phyloP scores from a whole-genome alignment of 2,113 vertebrate genomes.

The Crotophaga sulcirostris region DNA sequence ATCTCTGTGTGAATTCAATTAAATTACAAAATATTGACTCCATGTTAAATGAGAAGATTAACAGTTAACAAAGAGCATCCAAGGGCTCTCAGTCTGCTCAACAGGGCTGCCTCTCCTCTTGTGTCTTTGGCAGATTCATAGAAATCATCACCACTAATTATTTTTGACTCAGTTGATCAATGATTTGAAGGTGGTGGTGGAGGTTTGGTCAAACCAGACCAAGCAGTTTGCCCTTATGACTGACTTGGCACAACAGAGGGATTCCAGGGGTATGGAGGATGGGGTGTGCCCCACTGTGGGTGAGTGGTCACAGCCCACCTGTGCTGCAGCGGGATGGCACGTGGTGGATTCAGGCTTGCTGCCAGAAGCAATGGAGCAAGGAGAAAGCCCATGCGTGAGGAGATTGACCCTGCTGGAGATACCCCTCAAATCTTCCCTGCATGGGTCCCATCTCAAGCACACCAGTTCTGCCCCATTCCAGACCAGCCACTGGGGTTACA shows the following conservation, averaged over 20 bases:
- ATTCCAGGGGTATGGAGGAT: neutral
- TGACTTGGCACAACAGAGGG: neutral
- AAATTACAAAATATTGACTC: neutral
- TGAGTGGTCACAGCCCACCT: neutral
- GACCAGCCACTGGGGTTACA: neutral
- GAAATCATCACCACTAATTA: neutral
- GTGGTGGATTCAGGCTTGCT: neutral
- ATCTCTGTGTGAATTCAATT: neutral
- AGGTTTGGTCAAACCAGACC: neutral
- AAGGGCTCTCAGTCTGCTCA: neutral
- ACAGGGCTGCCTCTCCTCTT: neutral
- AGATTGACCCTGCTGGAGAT: neutral
- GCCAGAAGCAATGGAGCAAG: neutral
- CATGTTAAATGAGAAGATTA: neutral
- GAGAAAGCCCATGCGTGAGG: rapidly evolving
- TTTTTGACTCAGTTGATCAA: neutral
- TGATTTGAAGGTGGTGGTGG: neutral
- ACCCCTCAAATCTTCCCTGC: neutral
- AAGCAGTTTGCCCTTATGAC: neutral
- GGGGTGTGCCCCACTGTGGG: neutral
- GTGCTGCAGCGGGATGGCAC: rapidly evolving
- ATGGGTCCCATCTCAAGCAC: rapidly evolving
- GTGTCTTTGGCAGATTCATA: neutral
- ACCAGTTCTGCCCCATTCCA: neutral
- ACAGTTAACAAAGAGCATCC: neutral